A percentile compares a stretch with the other conserved stretches of the same genome.
phyloP scores from a whole-genome alignment of 2,888 invertebrate genomes.

The Xanthorhoe designata region DNA sequence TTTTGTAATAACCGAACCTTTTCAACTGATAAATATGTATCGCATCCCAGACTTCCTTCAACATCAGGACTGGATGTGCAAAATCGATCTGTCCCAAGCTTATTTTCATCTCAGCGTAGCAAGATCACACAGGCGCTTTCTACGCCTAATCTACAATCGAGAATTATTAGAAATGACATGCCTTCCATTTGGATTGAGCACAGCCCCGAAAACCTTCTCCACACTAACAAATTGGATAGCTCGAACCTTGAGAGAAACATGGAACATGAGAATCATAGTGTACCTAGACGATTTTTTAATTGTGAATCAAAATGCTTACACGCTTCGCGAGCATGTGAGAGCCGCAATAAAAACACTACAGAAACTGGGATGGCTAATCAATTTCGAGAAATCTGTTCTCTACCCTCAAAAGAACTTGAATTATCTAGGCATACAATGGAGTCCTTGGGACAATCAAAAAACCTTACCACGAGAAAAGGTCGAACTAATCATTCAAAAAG shows the following conservation, averaged over 20 bases:
- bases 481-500: too few relatives aligned
- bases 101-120: background rate
- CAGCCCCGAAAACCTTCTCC: background rate
- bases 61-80: background rate
- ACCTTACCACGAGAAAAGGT: too few relatives aligned
- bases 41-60: background rate
- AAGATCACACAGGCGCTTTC: background rate
- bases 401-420: too few relatives aligned
- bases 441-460: too few relatives aligned
- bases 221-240: background rate
- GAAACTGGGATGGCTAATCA: too few relatives aligned
- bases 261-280: background rate
- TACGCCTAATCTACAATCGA: background rate
- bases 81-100: background rate
- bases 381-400: too few relatives aligned
- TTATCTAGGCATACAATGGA: too few relatives aligned
- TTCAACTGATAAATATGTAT: background rate
- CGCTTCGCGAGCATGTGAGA: background rate
- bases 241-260: background rate
- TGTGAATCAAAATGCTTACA: background rate
- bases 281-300: background rate
- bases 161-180: background rate
- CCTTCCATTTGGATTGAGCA: background rate
- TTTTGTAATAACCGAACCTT: background rate
- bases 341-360: background rate